A percentile compares a stretch with the other conserved stretches of the same genome.
phyloP scores from a whole-genome alignment of 2,797 vertebrate species.

The Dendrocincla fuliginosa region DNA sequence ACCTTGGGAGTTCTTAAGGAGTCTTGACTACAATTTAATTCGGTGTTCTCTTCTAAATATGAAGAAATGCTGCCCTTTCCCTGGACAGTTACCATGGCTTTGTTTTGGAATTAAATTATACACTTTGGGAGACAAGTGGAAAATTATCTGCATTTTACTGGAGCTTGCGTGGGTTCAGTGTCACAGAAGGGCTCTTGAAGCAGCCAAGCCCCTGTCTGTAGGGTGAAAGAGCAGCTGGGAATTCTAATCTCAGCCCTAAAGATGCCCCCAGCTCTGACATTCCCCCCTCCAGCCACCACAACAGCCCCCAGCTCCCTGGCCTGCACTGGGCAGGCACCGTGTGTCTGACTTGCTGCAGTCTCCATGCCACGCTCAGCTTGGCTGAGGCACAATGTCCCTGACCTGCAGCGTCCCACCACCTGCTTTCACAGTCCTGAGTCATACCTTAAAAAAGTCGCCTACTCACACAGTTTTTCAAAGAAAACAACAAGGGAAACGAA shows the following conservation, averaged over 20 bases:
- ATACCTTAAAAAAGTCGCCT: slow-evolving; percentile 9
- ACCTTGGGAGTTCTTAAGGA: neutral
- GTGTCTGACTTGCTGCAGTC: neutral
- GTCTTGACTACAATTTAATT: neutral
- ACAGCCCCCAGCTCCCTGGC: neutral
- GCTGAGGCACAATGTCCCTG: neutral
- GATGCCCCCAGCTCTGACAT: neutral
- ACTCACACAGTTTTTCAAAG: neutral
- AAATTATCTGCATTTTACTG: neutral
- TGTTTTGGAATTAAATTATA: neutral
- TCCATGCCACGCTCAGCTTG: neutral
- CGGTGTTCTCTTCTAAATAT: neutral
- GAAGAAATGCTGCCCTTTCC: neutral
- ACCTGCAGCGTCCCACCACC: slow-evolving; percentile 21
- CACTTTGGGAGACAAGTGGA: neutral
- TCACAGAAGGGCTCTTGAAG: neutral
- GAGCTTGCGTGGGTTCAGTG: neutral
- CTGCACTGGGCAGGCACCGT: neutral
- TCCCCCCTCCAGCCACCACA: accelerated
- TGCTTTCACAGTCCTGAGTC: slow-evolving; percentile 44
- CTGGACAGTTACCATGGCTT: neutral
- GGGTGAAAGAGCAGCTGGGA: neutral
- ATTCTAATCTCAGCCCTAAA: neutral
- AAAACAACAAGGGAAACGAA: slow-evolving; percentile 27
- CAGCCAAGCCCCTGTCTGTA: neutral